These are phyloP conservation scores for Aphidius gifuensis DNA, from an alignment of 1,140 invertebrate species.

Conservation along the genomic window DNA sequence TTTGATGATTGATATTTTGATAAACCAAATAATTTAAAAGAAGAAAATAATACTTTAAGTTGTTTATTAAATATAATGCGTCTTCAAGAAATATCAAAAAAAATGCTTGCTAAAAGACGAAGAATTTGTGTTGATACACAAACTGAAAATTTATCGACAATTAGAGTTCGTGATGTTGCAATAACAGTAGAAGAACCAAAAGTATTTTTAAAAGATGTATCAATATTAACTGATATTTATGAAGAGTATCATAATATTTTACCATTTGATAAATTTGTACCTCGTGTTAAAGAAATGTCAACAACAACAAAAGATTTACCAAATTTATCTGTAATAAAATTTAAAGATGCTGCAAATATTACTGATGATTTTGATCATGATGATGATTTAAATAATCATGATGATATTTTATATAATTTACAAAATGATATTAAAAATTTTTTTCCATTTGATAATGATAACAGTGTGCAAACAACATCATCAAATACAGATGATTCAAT, in stretches of 20 bases:
- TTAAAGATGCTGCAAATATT: conserved; percentile 34
- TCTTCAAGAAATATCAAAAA: conserved; percentile 49
- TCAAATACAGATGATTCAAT: too few relatives aligned
- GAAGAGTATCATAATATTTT: conserved; percentile 32
- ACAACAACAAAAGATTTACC: conserved; percentile 39
- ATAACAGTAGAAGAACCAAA: conserved; percentile 43
- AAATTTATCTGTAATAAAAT: conserved; percentile 30
- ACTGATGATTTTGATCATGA: conserved; percentile 31
- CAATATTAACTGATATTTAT: conserved; percentile 43
- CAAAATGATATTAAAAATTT: too few relatives aligned
- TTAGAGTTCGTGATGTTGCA: conserved; percentile 59
- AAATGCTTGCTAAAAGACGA: conserved; percentile 54
- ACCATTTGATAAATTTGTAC: conserved; percentile 21
- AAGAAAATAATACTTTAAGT: too few relatives aligned
- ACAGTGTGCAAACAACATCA: too few relatives aligned
- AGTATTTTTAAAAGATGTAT: conserved; percentile 34
- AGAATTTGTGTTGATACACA: conserved; percentile 62
- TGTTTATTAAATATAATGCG: conserved; percentile 37
- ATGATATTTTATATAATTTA: conserved; percentile 13
- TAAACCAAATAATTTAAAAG: too few relatives aligned
- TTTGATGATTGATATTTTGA: too few relatives aligned
- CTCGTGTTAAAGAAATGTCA: conserved; percentile 44
- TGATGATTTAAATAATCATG: background rate
- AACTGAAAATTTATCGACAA: conserved; percentile 54
- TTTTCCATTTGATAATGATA: too few relatives aligned